These are phyloP conservation scores for Sorex fumeus DNA, from an alignment of 2,113 vertebrate species.

Conservation along the genomic window DNA sequence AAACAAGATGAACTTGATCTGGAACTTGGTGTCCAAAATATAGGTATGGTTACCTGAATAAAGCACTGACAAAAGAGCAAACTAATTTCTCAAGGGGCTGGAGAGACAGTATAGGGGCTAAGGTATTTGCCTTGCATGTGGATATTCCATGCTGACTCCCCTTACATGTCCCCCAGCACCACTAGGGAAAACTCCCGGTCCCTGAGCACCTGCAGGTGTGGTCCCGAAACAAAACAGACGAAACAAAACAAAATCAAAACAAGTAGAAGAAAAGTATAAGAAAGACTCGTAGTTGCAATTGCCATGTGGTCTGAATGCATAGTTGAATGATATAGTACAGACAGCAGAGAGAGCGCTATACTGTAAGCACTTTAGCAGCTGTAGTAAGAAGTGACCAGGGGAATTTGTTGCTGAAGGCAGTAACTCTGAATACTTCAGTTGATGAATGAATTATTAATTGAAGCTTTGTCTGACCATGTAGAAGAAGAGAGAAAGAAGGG, in stretches of 20 bases:
- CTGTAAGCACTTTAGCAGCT: background rate
- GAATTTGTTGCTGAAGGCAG: conserved; percentile 25
- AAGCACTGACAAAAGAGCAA: background rate
- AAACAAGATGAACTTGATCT: conserved; percentile 25
- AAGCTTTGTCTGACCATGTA: background rate
- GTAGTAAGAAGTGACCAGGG: background rate
- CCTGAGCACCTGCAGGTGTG: too few relatives aligned
- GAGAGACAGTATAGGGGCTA: too few relatives aligned
- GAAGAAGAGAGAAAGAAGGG: background rate
- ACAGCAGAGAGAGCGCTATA: background rate
- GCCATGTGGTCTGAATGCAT: background rate
- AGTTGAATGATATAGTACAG: background rate
- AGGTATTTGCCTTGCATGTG: too few relatives aligned
- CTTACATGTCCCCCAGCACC: too few relatives aligned
- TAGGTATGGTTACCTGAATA: background rate
- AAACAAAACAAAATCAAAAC: too few relatives aligned
- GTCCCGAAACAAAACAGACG: too few relatives aligned
- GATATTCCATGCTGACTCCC: too few relatives aligned
- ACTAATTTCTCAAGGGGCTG: background rate
- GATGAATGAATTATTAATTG: background rate
- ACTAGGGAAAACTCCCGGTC: too few relatives aligned
- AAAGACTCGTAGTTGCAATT: background rate
- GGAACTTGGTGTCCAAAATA: conserved; percentile 9
- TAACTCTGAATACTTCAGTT: conserved; percentile 13
- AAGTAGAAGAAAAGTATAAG: too few relatives aligned